Evolutionary conservation across 1,140 invertebrate genomes (phyloP).

Genomic region (Calosoma granatense): DNA sequence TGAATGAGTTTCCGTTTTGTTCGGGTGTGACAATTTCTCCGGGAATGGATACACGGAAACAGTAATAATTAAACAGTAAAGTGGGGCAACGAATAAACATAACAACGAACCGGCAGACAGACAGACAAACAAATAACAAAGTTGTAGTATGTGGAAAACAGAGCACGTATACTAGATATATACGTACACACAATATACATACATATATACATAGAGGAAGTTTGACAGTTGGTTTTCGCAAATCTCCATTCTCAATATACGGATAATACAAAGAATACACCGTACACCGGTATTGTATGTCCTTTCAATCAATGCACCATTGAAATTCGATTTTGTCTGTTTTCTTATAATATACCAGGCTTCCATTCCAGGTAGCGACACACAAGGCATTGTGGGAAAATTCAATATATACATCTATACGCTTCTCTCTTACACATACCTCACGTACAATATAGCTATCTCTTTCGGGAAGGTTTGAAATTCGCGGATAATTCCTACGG

Average conservation of each 20-base stretch:
- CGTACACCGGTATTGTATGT: slow-evolving; percentile 19
- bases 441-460: too few relatives aligned
- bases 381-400: slow-evolving; percentile 9
- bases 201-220: not conserved
- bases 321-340: slow-evolving; percentile 26
- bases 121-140: too few relatives aligned
- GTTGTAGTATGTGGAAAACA: too few relatives aligned
- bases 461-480: too few relatives aligned
- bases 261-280: slow-evolving; percentile 21
- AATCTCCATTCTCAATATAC: slow-evolving; percentile 16
- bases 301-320: slow-evolving; percentile 20
- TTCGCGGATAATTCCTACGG: too few relatives aligned
- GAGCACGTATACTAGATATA: not conserved
- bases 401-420: too few relatives aligned
- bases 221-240: slow-evolving; percentile 19
- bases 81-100: not conserved
- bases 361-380: not conserved
- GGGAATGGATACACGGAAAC: not conserved
- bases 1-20: not conserved
- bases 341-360: slow-evolving; percentile 23
- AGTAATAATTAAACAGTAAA: slow-evolving; percentile 2
- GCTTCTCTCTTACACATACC: too few relatives aligned
- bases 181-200: not conserved
- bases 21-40: too few relatives aligned
- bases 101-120: not conserved